These are phyloP conservation scores for Colletes gigas DNA, from an alignment of 1,140 invertebrate genomes.

Conservation along the genomic window DNA sequence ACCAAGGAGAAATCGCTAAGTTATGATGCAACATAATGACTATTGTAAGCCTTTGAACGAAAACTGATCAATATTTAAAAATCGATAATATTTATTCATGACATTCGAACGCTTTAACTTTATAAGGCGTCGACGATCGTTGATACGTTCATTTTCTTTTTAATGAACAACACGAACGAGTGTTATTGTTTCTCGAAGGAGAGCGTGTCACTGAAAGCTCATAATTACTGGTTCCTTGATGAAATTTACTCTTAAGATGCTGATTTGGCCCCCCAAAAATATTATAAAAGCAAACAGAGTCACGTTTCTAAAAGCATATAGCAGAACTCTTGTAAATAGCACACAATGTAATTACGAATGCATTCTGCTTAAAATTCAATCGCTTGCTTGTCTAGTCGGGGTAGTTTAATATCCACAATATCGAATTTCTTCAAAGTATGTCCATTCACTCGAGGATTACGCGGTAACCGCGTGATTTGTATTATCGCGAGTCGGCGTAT, in stretches of 20 bases:
- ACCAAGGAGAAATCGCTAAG: too few relatives aligned
- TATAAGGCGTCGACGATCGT: neutral
- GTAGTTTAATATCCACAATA: constrained; percentile 51
- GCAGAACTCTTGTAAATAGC: constrained; percentile 56
- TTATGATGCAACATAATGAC: neutral
- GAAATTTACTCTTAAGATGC: constrained; percentile 55
- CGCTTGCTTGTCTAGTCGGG: constrained; percentile 75
- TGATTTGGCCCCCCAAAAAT: constrained; percentile 63
- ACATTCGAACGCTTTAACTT: neutral
- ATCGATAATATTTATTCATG: neutral
- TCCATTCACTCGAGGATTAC: constrained; percentile 21
- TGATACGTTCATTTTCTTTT: neutral
- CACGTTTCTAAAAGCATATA: constrained; percentile 8
- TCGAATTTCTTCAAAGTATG: constrained; percentile 14
- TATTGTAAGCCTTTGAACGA: constrained; percentile 9
- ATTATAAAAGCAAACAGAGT: constrained; percentile 7
- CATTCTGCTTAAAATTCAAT: constrained; percentile 62
- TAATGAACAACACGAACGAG: neutral
- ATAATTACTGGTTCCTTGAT: neutral
- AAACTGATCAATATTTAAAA: neutral
- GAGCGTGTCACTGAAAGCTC: neutral
- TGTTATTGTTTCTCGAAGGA: neutral
- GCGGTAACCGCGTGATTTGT: constrained; percentile 13
- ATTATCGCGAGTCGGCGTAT: constrained; percentile 16
- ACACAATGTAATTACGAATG: constrained; percentile 46